Evolutionary conservation across 2,113 vertebrate species (phyloP).

Genomic region (Riparia riparia): DNA sequence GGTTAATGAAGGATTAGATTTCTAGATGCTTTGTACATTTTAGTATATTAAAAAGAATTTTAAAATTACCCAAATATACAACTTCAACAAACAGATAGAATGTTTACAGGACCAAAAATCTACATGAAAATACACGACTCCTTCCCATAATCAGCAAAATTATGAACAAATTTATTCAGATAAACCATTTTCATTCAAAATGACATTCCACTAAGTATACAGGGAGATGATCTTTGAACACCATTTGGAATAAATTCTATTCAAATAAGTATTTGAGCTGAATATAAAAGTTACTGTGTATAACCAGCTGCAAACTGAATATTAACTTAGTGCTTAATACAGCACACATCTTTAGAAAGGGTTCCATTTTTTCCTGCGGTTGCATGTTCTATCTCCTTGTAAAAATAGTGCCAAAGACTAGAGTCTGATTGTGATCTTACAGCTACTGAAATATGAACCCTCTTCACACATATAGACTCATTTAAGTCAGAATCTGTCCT

Average conservation of each 20-base stretch:
- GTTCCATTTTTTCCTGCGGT: background rate
- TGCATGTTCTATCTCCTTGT: background rate
- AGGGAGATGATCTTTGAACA: slow-evolving; percentile 45
- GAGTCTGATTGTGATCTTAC: background rate
- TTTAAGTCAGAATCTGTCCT: slow-evolving; percentile 5
- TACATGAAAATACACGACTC: slow-evolving; percentile 58
- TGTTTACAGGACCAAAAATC: slow-evolving; percentile 17
- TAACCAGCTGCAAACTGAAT: slow-evolving; percentile 53
- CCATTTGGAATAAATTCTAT: slow-evolving; percentile 49
- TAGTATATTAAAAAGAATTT: slow-evolving; percentile 10
- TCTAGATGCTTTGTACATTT: slow-evolving; percentile 6
- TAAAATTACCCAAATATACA: slow-evolving; percentile 31
- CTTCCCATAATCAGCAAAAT: slow-evolving; percentile 42
- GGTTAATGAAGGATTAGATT: background rate
- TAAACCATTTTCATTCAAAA: slow-evolving; percentile 61
- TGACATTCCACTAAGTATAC: slow-evolving; percentile 34
- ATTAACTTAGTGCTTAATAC: slow-evolving; percentile 39
- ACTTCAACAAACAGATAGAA: slow-evolving; percentile 30
- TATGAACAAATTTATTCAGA: slow-evolving; percentile 65
- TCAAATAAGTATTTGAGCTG: slow-evolving; percentile 51
- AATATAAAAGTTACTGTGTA: slow-evolving; percentile 52
- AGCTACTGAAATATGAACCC: background rate
- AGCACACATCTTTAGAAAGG: slow-evolving; percentile 6
- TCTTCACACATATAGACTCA: background rate
- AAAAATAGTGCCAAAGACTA: background rate